phyloP scores from a whole-genome alignment of 2,113 vertebrate species.

The Macrotus californicus region DNA sequence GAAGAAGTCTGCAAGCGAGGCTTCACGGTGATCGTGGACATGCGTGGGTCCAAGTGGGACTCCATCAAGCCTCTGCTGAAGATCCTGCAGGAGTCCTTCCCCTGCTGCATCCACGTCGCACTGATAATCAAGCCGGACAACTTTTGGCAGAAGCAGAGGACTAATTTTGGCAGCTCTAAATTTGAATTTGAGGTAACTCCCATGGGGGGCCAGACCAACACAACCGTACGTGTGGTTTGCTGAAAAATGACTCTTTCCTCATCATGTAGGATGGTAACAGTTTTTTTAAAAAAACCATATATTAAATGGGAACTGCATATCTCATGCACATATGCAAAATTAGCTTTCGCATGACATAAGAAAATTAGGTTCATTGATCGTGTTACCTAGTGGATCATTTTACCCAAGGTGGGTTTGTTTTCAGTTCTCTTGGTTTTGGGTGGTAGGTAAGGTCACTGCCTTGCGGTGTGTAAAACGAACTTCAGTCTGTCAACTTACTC shows the following conservation, averaged over 20 bases:
- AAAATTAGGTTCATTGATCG: rapidly evolving
- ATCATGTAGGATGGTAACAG: neutral
- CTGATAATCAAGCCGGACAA: conserved; percentile 99
- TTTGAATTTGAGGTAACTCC: conserved; percentile 96
- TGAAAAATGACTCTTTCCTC: neutral
- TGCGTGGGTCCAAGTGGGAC: conserved; percentile 99
- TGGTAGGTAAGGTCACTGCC: rapidly evolving
- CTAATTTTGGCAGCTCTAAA: conserved; percentile 98
- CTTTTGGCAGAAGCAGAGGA: conserved; percentile 99
- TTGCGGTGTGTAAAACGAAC: neutral
- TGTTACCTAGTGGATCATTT: neutral
- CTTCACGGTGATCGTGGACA: conserved; percentile 99
- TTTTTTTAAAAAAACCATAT: neutral
- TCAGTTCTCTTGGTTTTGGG: neutral
- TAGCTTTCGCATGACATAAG: neutral
- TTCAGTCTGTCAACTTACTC: neutral
- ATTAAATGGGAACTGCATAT: neutral
- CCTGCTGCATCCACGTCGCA: conserved; percentile 96
- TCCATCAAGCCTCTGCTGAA: conserved; percentile 98
- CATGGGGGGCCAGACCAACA: neutral
- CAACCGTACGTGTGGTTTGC: neutral
- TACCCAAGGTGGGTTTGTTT: rapidly evolving
- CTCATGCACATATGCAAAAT: neutral
- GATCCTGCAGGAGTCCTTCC: conserved; percentile 97
- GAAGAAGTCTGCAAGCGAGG: conserved; percentile 97